Conservation (phyloP, 2,113 vertebrate species). For the Corythornis vintsioides region DNA sequence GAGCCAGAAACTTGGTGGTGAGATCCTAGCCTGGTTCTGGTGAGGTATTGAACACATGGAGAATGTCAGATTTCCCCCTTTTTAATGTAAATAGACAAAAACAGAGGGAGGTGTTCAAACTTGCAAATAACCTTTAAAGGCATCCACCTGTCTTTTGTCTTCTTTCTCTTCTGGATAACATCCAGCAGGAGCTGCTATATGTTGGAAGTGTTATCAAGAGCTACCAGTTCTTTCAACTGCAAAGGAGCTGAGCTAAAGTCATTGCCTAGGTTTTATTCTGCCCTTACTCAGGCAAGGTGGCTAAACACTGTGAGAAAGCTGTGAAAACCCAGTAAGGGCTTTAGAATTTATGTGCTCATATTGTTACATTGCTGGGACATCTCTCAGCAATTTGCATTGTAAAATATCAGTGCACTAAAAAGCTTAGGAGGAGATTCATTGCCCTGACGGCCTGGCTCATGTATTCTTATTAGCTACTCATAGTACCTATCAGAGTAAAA, state of each 20-base stretch:
- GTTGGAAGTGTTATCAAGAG: not conserved
- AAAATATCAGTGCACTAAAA: slow-evolving; percentile 1
- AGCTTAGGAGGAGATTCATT: slow-evolving; percentile 12
- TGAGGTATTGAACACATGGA: not conserved
- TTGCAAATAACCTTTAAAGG: not conserved
- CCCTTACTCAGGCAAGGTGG: not conserved
- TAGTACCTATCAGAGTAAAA: not conserved
- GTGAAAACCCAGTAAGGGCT: not conserved
- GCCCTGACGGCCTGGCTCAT: not conserved
- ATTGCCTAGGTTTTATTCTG: not conserved
- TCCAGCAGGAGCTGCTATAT: not conserved
- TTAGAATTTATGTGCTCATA: not conserved
- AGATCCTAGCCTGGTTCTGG: not conserved
- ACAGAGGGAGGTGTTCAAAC: not conserved
- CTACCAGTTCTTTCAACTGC: not conserved
- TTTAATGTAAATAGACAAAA: not conserved
- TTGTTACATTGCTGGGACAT: not conserved
- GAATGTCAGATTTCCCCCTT: not conserved
- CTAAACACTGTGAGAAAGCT: not conserved
- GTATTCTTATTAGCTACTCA: slow-evolving; percentile 4
- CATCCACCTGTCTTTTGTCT: not conserved
- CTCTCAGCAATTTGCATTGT: not conserved
- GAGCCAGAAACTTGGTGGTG: not conserved
- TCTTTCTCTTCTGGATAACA: not conserved
- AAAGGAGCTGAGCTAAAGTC: not conserved